phyloP scores from a whole-genome alignment of 1,140 invertebrate genomes.

The Diprion similis region DNA sequence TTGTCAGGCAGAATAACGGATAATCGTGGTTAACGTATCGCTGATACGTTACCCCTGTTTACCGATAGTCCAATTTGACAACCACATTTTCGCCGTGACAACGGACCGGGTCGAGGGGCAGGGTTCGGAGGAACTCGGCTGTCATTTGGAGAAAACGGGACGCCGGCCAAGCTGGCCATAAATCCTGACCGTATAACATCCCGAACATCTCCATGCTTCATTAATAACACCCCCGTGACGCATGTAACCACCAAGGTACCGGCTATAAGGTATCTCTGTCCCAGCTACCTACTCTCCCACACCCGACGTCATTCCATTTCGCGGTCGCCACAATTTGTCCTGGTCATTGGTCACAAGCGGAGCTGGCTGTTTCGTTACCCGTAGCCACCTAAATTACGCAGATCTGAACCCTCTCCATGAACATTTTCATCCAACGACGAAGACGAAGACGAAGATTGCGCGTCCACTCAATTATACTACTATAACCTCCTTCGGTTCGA shows the following conservation, averaged over 20 bases:
- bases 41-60: too few relatives aligned
- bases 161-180: background rate
- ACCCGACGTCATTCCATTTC: background rate
- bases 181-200: constrained; percentile 3
- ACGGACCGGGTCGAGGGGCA: too few relatives aligned
- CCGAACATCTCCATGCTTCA: constrained; percentile 4
- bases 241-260: background rate
- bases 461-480: too few relatives aligned
- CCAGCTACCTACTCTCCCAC: background rate
- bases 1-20: too few relatives aligned
- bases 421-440: too few relatives aligned
- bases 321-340: constrained; percentile 3
- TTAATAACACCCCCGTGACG: constrained; percentile 7
- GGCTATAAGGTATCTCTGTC: background rate
- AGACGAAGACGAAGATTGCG: too few relatives aligned
- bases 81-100: too few relatives aligned
- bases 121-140: background rate
- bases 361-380: background rate
- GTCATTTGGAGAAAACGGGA: background rate
- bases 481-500: too few relatives aligned
- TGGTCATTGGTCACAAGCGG: constrained; percentile 1
- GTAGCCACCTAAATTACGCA: background rate
- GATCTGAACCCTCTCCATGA: background rate
- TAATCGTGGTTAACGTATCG: too few relatives aligned
- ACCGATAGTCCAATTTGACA: too few relatives aligned